Conservation (phyloP, 2,888 invertebrate species). For the Athalia circularis region DNA sequence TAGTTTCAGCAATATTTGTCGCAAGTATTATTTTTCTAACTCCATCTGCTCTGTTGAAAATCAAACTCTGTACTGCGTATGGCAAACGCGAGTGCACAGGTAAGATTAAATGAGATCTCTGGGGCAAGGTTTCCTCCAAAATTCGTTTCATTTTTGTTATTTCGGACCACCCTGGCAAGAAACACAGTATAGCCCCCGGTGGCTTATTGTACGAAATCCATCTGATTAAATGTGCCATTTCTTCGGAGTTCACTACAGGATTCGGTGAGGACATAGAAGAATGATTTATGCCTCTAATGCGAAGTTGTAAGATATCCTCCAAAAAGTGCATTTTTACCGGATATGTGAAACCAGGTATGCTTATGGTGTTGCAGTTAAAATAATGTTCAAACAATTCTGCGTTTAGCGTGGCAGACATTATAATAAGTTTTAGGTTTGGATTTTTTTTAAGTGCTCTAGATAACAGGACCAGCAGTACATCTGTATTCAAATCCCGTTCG, state of each 20-base stretch:
- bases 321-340: constrained; percentile 79
- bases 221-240: constrained; percentile 75
- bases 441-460: constrained; percentile 77
- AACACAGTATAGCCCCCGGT: constrained; percentile 83
- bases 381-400: constrained; percentile 79
- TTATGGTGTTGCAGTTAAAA: constrained; percentile 75
- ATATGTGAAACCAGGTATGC: constrained; percentile 78
- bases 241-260: constrained; percentile 75
- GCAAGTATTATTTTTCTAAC: constrained; percentile 82
- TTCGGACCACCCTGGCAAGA: constrained; percentile 86
- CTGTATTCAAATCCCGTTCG: constrained; percentile 82
- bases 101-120: constrained; percentile 71
- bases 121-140: constrained; percentile 71
- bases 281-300: constrained; percentile 39
- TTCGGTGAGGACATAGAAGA: constrained; percentile 63
- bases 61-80: constrained; percentile 61
- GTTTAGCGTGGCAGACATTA: constrained; percentile 87
- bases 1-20: constrained; percentile 84
- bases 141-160: constrained; percentile 77
- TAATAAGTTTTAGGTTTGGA: constrained; percentile 77
- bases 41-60: constrained; percentile 71
- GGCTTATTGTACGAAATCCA: constrained; percentile 78
- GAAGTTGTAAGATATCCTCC: constrained; percentile 73
- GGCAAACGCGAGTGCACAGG: constrained; percentile 78
- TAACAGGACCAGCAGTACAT: constrained; percentile 79